These are phyloP conservation scores for Tenthredo scrophulariae DNA, from an alignment of 2,888 invertebrate genomes.

Conservation along the genomic window DNA sequence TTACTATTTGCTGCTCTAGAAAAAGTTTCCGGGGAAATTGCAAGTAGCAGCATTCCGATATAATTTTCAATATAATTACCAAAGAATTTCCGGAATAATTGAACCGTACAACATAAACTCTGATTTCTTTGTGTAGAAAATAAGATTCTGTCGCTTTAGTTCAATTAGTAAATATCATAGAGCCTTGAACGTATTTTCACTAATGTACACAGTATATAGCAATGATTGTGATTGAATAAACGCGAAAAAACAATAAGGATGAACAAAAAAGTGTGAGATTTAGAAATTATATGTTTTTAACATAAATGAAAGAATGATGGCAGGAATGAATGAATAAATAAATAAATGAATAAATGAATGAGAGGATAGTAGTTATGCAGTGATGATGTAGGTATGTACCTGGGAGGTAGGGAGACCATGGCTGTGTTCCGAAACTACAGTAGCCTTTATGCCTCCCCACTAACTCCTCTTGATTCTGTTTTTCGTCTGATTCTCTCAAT, in stretches of 20 bases:
- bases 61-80: neutral
- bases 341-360: slow-evolving; percentile 48
- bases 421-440: slow-evolving; percentile 83
- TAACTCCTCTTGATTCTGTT: slow-evolving; percentile 69
- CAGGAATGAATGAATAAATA: slow-evolving; percentile 54
- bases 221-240: slow-evolving; percentile 17
- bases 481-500: slow-evolving; percentile 57
- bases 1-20: neutral
- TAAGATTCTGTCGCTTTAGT: neutral
- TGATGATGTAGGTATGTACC: slow-evolving; percentile 79
- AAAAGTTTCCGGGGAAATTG: neutral
- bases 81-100: neutral
- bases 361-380: slow-evolving; percentile 62
- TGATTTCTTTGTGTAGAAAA: neutral
- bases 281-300: neutral
- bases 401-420: slow-evolving; percentile 84
- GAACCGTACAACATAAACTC: neutral
- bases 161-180: neutral
- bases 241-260: neutral
- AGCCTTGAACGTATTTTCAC: slow-evolving; percentile 41
- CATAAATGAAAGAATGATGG: slow-evolving; percentile 33
- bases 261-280: slow-evolving; percentile 21
- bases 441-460: slow-evolving; percentile 75
- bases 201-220: slow-evolving; percentile 42
- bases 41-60: neutral